Evolutionary conservation across 2,888 invertebrate genomes (phyloP).

Genomic region (Amphipoea lucens): DNA sequence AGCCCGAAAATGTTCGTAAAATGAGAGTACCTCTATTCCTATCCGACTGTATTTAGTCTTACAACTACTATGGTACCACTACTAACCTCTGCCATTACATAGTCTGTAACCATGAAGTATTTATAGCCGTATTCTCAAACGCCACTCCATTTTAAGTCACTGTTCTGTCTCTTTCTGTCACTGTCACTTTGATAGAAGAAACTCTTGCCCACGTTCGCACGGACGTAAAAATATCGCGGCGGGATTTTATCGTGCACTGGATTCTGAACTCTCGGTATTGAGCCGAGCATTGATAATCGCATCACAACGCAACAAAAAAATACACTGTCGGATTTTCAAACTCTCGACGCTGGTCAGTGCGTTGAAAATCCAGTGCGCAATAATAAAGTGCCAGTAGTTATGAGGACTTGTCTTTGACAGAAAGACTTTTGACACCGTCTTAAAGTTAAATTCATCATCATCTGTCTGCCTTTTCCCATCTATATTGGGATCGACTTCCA

Average conservation of each 20-base stretch:
- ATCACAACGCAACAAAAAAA: background rate
- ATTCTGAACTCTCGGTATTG: background rate
- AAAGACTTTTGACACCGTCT: background rate
- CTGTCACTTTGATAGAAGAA: background rate
- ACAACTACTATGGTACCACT: slow-evolving; percentile 13
- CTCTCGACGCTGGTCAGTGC: background rate
- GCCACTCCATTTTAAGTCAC: background rate
- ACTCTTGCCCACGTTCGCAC: background rate
- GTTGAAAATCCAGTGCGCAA: background rate
- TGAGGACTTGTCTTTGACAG: background rate
- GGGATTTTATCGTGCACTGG: background rate
- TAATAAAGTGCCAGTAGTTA: background rate
- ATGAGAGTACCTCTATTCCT: slow-evolving; percentile 22
- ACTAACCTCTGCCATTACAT: slow-evolving; percentile 28
- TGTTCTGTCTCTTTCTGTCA: background rate
- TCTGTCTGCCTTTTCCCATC: too few relatives aligned
- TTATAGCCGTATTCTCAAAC: slow-evolving; percentile 23
- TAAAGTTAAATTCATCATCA: background rate
- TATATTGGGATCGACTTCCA: background rate
- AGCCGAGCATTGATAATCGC: background rate
- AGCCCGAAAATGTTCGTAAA: background rate
- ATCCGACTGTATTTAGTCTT: slow-evolving; percentile 39
- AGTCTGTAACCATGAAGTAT: slow-evolving; percentile 31
- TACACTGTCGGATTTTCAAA: background rate
- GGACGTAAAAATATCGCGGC: too few relatives aligned